Base-by-base conservation (phyloP, 1,140 invertebrate species). In the Anastrepha obliqua region DNA sequence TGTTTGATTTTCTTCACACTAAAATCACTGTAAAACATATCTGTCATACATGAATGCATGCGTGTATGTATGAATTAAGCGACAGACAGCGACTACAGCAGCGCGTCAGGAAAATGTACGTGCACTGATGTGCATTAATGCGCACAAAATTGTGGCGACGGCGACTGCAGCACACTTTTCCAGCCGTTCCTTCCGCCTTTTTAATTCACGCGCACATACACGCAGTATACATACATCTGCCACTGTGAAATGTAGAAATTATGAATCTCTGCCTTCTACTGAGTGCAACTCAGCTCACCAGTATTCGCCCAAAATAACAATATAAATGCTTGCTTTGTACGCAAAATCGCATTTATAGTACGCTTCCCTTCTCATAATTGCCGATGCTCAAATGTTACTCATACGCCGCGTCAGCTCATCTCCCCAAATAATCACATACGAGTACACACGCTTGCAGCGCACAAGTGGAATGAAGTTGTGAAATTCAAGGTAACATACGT, bases 51-150 rank as follows among this genome's bases (percentile, higher is more conserved):
- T 64, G 17, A 13, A n/a, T 13, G n/a, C 17, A 7, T 74, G 6
- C 47, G 20, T 39, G 29, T 67, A 67, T 20, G 8, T 55, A n/a
- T n/a, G 20, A 4, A 9, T 55, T 55, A 47, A 81, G 20, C 47
- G 67, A 8, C 67, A 44, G 67, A 74, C 67, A 55, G 74, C 47
- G 47, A 47, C 74, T 55, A n/a, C 42, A 81, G n/a, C 17, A 81
- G 74, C 74, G 74, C 29, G 47, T 81, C 74, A 51, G 74, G 17
- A 81, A 55, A 81, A 81, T 81, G 20, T 55, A 81, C 74, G 42
- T 55, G 74, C 70, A 51, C 70, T 78, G 70, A 78, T 78, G 70
- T 81, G 74, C 47, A 81, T 55, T 81, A 81, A 81, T 81, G 47
- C 47, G 74, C 47, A 55, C 47, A 55, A 81, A 81, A 81, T 81